Evolutionary conservation across 2,888 invertebrate species (phyloP).

Genomic region (Apodemia duryi): DNA sequence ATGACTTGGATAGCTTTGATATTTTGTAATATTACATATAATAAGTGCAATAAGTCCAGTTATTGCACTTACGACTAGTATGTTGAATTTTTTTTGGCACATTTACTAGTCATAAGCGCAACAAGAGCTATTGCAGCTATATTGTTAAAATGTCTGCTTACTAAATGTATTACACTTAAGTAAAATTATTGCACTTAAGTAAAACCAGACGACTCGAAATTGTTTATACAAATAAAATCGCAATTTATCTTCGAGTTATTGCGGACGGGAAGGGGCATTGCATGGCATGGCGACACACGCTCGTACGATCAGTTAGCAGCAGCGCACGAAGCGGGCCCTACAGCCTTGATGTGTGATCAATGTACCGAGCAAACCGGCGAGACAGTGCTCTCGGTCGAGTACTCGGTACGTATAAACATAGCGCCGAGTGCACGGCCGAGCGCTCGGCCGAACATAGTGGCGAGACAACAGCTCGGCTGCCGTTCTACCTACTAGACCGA

Average conservation of each 20-base stretch:
- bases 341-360: too few species aligned
- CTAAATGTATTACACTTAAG: too few species aligned
- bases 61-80: not conserved
- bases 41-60: not conserved
- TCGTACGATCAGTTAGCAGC: too few species aligned
- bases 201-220: not conserved
- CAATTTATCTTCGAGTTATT: too few species aligned
- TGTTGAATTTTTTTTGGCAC: not conserved
- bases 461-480: constrained; percentile 18
- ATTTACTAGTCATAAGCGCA: too few species aligned
- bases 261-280: too few species aligned
- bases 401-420: constrained; percentile 18
- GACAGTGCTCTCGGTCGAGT: constrained; percentile 19
- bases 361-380: too few species aligned
- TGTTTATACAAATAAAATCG: too few species aligned
- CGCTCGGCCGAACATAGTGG: constrained; percentile 7
- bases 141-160: too few species aligned
- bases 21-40: not conserved
- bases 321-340: too few species aligned
- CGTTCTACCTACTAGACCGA: constrained; percentile 16
- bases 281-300: too few species aligned
- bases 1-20: not conserved
- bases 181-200: not conserved
- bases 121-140: too few species aligned
- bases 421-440: constrained; percentile 9